Base-by-base conservation (phyloP, 2,888 invertebrate species). In the Heliconius sara region DNA sequence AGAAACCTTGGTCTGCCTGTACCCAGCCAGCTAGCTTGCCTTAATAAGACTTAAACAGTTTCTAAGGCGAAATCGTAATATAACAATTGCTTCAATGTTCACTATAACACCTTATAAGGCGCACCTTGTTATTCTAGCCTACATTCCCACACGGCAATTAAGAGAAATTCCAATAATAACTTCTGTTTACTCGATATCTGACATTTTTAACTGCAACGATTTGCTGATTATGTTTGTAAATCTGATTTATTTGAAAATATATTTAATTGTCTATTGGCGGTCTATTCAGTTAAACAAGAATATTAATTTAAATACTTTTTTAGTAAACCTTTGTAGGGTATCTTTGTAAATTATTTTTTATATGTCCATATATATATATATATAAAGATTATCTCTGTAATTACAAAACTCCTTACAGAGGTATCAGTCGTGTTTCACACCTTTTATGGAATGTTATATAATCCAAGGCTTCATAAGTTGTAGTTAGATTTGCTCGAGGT, bases 1-100 rank as follows among this genome's bases (percentile, higher is more conserved):
- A 82, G 76, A 85, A 89, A 88, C 89, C 89, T 90, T 90, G 90
- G 87, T 65, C 81, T 82, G 80, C 79, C 84, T 87, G 83, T 85
- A 86, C 84, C 85, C 86, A 88, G 88, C 85, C 85, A 85, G 85
- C 80, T 60, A 66, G 65, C 85, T 85, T 85, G 83, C 87, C 86
- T 84, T 84, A 81, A 84, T 82, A 83, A 83, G 82, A 79, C 78
- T 84, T 22, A 75, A 75, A 78, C 76, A 82, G 83, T 85, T 87
- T 82, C 81, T 82, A 82, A 83, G 81, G 82, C 82, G 83, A 84
- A 84, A 84, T 83, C 83, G 66, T 80, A 81, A 81, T 82, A 79
- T 81, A 81, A 80, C 83, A 84, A 84, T 84, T 79, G 84, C 81
- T 76, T 68, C 71, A 79, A 81, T 80, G 79, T 79, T 81, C 80